Base-by-base conservation (phyloP, 2,888 invertebrate species). In the Conistra vaccinii region DNA sequence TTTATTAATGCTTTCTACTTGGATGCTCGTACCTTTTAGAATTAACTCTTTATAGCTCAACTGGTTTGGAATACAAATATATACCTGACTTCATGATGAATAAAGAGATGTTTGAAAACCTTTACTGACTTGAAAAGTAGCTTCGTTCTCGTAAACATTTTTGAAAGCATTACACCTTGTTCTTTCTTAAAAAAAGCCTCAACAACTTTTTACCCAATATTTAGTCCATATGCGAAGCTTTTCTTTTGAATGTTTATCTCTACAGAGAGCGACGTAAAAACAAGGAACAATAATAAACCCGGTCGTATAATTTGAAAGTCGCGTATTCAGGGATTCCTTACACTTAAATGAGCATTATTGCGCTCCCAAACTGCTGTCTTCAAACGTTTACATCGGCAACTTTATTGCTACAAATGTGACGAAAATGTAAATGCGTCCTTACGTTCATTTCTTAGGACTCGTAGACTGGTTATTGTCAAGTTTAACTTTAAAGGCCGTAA, bases 361-460 rank as follows among this genome's bases (percentile, higher is more conserved):
- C 92, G 88, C 85, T 89, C 89, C 87, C 73, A 90, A 92, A 94
- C 91, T 90, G 90, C 91, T 90, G 90, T 91, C 92, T 92, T 89
- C 87, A 90, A 91, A 89, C 91, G 89, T 93, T 93, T 91, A 93
- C 91, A 93, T 91, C 86, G 89, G 86, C 90, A 91, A 89, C 90
- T 94, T 94, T 94, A 94, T 93, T 90, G 91, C 91, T 91, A 91
- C 91, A 92, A 93, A 94, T 94, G 93, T 93, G 93, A 92, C 92
- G 90, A 91, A 93, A 93, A 94, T 94, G 93, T 93, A 91, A 93
- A 93, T 92, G 89, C 85, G 83, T 78, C 87, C 89, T 91, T 89
- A 88, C 87, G 81, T 87, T 87, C 87, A 86, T 89, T 90, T 88
- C 84, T 80, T 89, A 89, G 88, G 87, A 89, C 89, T 85, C 89